Evolutionary conservation across 1,140 invertebrate species (phyloP), one percentile per base, ranked within the genome.

Genomic region (Heliconius hewitsoni): DNA sequence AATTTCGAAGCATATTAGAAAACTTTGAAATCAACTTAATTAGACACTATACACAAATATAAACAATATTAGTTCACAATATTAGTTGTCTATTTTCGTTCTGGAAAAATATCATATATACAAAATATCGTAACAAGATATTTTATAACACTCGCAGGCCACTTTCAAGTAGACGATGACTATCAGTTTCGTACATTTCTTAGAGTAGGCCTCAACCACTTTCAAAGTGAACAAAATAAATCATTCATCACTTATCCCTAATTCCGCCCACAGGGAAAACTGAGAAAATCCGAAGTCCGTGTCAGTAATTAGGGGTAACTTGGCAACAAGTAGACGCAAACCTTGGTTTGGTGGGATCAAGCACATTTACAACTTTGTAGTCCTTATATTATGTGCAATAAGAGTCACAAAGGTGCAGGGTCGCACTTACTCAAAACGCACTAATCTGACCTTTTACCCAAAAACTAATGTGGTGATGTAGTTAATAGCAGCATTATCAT

Each of bases 221-320:
- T 72, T 9, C 19, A 57, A 81, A 84, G 72, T 83, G 81, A 77
- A 80, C 81, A 76, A 79, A 88, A 86, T 90, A 88, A 88, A 90
- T 90, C 86, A 89, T 90, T 89, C 85, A 89, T 85, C 83, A 84
- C 72, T 80, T 85, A 84, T 75, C 76, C 81, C 83, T 83, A 86
- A 86, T 87, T 86, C 81, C 66, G 84, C 81, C 87, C 80, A 85
- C 85, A 80, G 84, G 85, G 83, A 85, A 83, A 86, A 81, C 83
- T 75, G 81, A 77, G 85, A 84, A 87, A 87, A 86, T 83, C 81
- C 83, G 60, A 81, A 86, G 81, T 86, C 84, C 82, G 84, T 73
- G 84, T 77, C 74, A 78, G 86, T 89, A 89, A 89, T 91, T 91
- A 91, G 83, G 75, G 85, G 82, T 80, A 83, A 89, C 82, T 88